Evolutionary conservation across 92 coral and sea anemone genomes (phyloP), one percentile per base, ranked within the genome.

Genomic region (Phymanthus crucifer): DNA sequence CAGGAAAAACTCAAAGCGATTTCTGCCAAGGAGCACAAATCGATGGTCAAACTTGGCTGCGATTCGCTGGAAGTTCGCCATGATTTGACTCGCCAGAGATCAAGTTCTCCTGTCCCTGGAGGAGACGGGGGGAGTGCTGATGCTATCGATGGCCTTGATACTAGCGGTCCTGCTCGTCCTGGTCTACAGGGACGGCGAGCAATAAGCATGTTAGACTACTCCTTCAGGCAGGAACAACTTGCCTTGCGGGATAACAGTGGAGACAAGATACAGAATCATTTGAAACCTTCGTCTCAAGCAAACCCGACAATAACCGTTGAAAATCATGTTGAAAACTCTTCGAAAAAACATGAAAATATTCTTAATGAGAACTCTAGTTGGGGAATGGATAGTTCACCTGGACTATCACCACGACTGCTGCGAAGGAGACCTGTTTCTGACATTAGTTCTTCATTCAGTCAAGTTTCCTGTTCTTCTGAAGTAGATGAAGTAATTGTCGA

Each of bases 1-100:
- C 23, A n/a, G n/a, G n/a, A n/a, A n/a, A n/a, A n/a, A n/a, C n/a
- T 92, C 67, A 90, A 87, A 77, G 88, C 82, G 19, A 43, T 92
- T 10, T 80, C 82, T 36, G 85, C 76, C 10, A 87, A 81, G 75
- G 94, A 92, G 34, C 93, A 84, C 29, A 92, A 92, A 74, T 64
- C 93, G 2, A 84, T 92, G 88, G 85, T 85, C 24, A 84, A 81
- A 71, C 73, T 92, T 32, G 78, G 89, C 56, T 80, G 84, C 24
- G 78, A 88, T 34, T 87, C 97, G 4, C 46, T 90, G 40, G 93
- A 92, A 16, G 88, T 89, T 18, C 89, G 87, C 21, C 75, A 84
- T 66, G 97, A 92, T 47, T 78, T 87, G 61, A 40, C 72, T 65
- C 86, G 61, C 34, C 86, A 73, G 9, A 82, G 79, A 45, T 38